These are phyloP conservation scores for Paragorgia papillata DNA, from an alignment of 92 coral and sea anemone genomes.

Conservation along the genomic window DNA sequence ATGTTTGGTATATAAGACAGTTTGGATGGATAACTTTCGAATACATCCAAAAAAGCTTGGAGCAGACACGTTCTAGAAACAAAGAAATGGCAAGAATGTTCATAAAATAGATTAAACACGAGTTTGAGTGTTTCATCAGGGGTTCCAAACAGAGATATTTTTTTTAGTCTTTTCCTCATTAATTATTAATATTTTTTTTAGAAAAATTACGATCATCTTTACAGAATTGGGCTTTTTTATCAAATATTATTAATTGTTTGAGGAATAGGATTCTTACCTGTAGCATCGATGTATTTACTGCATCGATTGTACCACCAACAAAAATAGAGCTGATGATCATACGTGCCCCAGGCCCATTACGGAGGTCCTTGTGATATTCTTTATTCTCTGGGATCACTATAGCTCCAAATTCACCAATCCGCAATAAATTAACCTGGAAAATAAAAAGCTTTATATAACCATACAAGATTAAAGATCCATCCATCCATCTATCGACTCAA, in stretches of 20 bases:
- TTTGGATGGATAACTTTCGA: slow-evolving; percentile 10
- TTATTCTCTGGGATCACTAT: slow-evolving; percentile 71
- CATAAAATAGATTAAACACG: no score
- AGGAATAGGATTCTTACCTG: slow-evolving; percentile 55
- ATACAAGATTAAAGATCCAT: not conserved
- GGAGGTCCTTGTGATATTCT: slow-evolving; percentile 67
- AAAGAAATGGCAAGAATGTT: not conserved
- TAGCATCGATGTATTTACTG: slow-evolving; percentile 68
- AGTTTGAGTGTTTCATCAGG: no score
- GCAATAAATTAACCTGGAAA: slow-evolving; percentile 66
- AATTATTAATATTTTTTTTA: not conserved
- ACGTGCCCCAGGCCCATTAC: not conserved
- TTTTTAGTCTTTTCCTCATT: not conserved
- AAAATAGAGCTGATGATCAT: slow-evolving; percentile 71
- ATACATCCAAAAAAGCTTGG: slow-evolving; percentile 46
- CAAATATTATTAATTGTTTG: no score
- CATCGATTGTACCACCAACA: slow-evolving; percentile 79
- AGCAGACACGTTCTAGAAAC: slow-evolving; percentile 7
- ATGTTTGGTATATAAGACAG: not conserved
- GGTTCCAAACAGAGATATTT: no score
- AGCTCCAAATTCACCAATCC: slow-evolving; percentile 85
- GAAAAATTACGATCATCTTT: not conserved
- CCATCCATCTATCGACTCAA: not conserved
- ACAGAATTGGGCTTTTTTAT: no score
- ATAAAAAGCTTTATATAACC: not conserved